Base-by-base conservation (phyloP, 2,888 invertebrate species). In the Dascillus cervinus region DNA sequence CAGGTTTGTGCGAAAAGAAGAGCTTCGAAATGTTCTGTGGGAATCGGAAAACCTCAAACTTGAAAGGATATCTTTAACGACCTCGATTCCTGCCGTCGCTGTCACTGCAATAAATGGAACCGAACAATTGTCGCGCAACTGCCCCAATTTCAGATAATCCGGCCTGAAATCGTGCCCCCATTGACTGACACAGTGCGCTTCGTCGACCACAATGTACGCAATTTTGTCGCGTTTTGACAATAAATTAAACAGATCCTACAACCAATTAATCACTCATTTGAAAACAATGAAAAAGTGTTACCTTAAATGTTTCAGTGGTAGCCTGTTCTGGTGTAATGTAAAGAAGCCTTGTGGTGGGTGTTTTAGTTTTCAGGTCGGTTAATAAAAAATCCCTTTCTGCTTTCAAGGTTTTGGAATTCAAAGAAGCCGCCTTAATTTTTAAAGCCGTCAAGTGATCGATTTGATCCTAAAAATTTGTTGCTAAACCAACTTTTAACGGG, bases 121-220 rank as follows among this genome's bases (percentile, higher is more conserved):
- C 31, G 73, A 68, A 31, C 74, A 74, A 57, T 82, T 79, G 13
- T 61, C 53, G 31, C 82, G 69, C 22, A 89, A 65, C 5, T 64
- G 57, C 1, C 94, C 91, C 12, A 99, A 67, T 62, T 90, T 89
- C 11, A 96, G 70, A 62, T 96, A 98, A 63, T 92, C 91, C 0
- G 92, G 92, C 4, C 94, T 73, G 62, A 98, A 98, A 64, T 97
- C 96, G 66, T 97, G 97, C 0, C 98, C 98, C 98, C 97, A 99
- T 53, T 97, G 87, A 52, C 92, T 94, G 0, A 98, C 91, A 68
- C 95, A 95, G 66, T 95, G 95, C 2, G 94, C 95, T 69, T 99
- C 98, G 66, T 99, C 98, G 6, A 98, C 85, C 11, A 95, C 83
- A 50, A 98, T 79, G 62, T 89, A 92, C 0, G 86, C 82, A 3